Evolutionary conservation across 1,140 invertebrate genomes (phyloP), one percentile per base, ranked within the genome.

Genomic region (Capitella teleta): DNA sequence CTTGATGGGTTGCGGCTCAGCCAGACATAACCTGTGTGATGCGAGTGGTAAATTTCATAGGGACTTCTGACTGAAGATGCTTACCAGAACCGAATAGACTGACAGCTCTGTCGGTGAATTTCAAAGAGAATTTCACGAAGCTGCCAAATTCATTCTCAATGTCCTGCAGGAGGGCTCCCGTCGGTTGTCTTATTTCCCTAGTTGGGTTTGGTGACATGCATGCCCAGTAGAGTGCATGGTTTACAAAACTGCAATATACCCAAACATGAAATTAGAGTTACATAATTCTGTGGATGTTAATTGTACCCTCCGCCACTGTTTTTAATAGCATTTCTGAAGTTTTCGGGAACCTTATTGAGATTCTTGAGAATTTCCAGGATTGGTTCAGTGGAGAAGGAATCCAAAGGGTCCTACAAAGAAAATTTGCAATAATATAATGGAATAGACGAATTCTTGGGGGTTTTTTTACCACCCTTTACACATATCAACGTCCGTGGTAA

Each of bases 1-100:
- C 53, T 18, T 19, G 46, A 52, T 5, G 47, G 16, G 40, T 65
- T 57, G 19, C 59, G 54, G 30, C 61, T 61, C 16, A 65, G 43
- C 64, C 64, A 67, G 2, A 65, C 63, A 56, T 63, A 67, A 34
- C 64, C 64, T 67, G 26, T 28, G 26, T 36, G 42, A 47, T 40
- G 38, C 14, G 32, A 34, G 32, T 34, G 32, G 32, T 34, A 16
- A 10, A 34, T 16, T 12, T 34, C 32, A 12, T 16, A 12, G 16
- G 16, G 32, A 34, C 16, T 34, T 34, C 16, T 34, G 16, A 34
- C 19, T 16, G 38, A 26, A 0, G 5, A n/a, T 8, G 50, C 23
- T 55, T 49, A 66, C 65, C 65, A 54, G 62, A 65, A 28, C 65
- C 65, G 58, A 67, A 66, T 24, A 62, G 40, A 16, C 41, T 51